These are phyloP conservation scores for Stomatorhinus walkeri DNA, from an alignment of 2,797 vertebrate species.

Conservation along the genomic window DNA sequence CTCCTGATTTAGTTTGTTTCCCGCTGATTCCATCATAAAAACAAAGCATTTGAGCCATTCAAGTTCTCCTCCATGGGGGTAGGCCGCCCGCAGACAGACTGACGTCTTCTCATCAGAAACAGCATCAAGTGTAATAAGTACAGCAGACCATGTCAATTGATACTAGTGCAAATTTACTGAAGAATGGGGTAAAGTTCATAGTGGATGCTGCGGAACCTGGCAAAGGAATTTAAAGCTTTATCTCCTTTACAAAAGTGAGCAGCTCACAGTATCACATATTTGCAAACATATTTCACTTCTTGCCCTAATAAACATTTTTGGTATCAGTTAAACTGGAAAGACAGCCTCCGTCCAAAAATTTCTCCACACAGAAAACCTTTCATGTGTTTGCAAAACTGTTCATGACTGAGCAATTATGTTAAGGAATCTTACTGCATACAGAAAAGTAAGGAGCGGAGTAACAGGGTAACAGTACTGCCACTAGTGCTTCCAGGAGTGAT, in stretches of 20 bases:
- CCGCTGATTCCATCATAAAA: neutral
- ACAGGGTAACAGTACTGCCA: neutral
- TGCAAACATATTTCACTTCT: slow-evolving; percentile 3
- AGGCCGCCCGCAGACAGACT: too few relatives aligned
- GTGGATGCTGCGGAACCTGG: neutral
- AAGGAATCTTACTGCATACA: neutral
- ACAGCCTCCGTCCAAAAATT: neutral
- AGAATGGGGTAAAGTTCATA: neutral
- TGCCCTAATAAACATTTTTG: slow-evolving; percentile 12
- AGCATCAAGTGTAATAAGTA: neutral
- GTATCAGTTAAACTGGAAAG: slow-evolving; percentile 10
- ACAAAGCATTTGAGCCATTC: neutral
- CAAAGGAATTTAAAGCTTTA: neutral
- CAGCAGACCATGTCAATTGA: neutral
- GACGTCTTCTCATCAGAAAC: neutral
- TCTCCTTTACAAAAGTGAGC: neutral
- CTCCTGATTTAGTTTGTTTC: neutral
- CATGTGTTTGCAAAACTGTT: neutral
- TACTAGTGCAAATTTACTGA: neutral
- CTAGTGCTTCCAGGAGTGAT: neutral
- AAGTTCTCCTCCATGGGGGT: neutral
- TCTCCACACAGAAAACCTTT: neutral
- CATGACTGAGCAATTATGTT: neutral
- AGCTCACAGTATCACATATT: slow-evolving; percentile 1
- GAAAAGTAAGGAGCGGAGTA: neutral